Conservation (phyloP, 2,888 invertebrate species). For the Eueremaeus valkanovi region DNA sequence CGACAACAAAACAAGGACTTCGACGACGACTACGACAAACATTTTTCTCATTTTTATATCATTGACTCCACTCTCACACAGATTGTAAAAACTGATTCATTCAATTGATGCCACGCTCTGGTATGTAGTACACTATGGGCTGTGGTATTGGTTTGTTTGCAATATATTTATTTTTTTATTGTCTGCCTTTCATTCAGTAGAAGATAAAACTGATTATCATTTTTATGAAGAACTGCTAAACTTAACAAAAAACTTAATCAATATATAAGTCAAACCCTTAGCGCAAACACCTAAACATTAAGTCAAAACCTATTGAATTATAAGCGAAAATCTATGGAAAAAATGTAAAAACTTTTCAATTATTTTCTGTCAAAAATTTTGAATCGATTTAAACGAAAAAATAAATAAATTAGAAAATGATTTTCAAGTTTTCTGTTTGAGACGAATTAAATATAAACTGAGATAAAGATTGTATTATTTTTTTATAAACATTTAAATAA, state of each 20-base stretch:
- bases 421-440: neutral
- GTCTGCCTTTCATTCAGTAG: neutral
- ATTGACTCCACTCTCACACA: neutral
- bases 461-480: too few relatives aligned
- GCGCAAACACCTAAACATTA: neutral
- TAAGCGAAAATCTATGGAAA: neutral
- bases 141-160: too few relatives aligned
- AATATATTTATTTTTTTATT: too few relatives aligned
- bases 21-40: neutral
- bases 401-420: too few relatives aligned
- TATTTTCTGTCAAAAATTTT: slow-evolving; percentile 1
- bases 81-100: neutral
- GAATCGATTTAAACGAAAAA: neutral
- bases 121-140: neutral
- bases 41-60: neutral
- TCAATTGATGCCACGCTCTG: neutral
- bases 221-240: slow-evolving; percentile 1
- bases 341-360: neutral
- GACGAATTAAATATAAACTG: neutral
- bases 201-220: slow-evolving; percentile 19
- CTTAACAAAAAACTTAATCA: neutral
- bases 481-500: neutral
- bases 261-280: neutral
- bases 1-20: neutral
- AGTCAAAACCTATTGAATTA: neutral